A percentile compares a stretch with the other conserved stretches of the same genome.
phyloP scores from a whole-genome alignment of 1,140 invertebrate genomes.

The Phenacoccus solenopsis region DNA sequence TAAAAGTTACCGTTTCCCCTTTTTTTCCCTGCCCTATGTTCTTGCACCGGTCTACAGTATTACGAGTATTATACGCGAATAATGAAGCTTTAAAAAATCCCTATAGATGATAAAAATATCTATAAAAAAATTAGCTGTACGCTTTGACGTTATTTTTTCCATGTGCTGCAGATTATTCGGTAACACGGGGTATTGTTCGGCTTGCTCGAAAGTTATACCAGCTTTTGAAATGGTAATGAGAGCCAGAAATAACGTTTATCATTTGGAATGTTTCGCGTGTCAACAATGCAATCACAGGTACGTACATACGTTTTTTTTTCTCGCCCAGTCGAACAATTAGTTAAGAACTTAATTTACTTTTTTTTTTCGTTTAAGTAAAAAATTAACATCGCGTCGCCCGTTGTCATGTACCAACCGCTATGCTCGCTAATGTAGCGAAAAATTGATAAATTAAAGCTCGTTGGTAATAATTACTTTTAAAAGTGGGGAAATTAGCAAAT shows the following conservation, averaged over 20 bases:
- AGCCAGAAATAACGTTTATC: conserved; percentile 85
- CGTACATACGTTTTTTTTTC: conserved; percentile 46
- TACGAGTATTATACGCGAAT: neutral
- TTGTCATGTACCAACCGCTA: too few relatives aligned
- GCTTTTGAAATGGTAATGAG: conserved; percentile 97
- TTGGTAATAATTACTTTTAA: neutral
- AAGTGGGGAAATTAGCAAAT: neutral
- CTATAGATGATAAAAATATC: too few relatives aligned
- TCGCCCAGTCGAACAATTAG: too few relatives aligned
- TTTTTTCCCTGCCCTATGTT: neutral
- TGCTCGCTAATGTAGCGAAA: neutral
- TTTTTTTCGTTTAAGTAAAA: too few relatives aligned
- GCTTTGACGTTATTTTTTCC: neutral
- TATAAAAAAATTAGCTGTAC: too few relatives aligned
- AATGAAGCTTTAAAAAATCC: neutral
- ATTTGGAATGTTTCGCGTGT: conserved; percentile 92
- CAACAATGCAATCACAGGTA: conserved; percentile 93
- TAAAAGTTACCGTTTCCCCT: neutral
- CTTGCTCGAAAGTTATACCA: conserved; percentile 84
- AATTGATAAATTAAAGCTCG: neutral
- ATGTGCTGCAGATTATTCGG: conserved; percentile 69
- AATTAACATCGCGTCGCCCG: too few relatives aligned
- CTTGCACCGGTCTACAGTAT: neutral
- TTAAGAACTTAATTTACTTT: too few relatives aligned
- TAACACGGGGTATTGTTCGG: conserved; percentile 81